Conservation (phyloP, 2,113 vertebrate genomes). For the Stigmatopora argus region DNA sequence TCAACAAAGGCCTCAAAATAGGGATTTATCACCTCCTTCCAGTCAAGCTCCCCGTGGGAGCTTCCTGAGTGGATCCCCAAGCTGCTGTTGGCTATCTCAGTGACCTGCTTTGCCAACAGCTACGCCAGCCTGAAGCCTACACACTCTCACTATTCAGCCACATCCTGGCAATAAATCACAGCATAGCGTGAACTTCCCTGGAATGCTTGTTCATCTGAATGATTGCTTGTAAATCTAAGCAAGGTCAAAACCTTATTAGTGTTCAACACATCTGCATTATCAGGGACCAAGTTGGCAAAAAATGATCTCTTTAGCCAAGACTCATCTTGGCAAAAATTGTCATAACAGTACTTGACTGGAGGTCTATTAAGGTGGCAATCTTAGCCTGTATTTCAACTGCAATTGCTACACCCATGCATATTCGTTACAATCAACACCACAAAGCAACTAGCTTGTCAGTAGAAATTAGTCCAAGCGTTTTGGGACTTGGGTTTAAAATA, state of each 20-base stretch:
- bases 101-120: slow-evolving; percentile 53
- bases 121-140: slow-evolving; percentile 54
- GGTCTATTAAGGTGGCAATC: not conserved
- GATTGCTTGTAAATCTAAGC: slow-evolving; percentile 62
- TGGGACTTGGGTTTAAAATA: slow-evolving; percentile 34
- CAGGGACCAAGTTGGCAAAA: slow-evolving; percentile 41
- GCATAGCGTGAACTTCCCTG: slow-evolving; percentile 47
- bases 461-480: slow-evolving; percentile 19
- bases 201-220: slow-evolving; percentile 54
- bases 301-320: slow-evolving; percentile 16
- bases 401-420: slow-evolving; percentile 10
- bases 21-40: slow-evolving; percentile 55
- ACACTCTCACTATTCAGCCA: slow-evolving; percentile 42
- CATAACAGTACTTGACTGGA: slow-evolving; percentile 2
- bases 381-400: slow-evolving; percentile 8
- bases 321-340: slow-evolving; percentile 12
- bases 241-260: slow-evolving; percentile 68
- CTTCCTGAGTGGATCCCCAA: slow-evolving; percentile 60
- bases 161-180: slow-evolving; percentile 61
- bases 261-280: slow-evolving; percentile 44
- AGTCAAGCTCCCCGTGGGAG: slow-evolving; percentile 55
- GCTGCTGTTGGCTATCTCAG: slow-evolving; percentile 50
- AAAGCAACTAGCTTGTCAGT: slow-evolving; percentile 17
- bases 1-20: slow-evolving; percentile 44
- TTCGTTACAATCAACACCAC: slow-evolving; percentile 13